phyloP scores from a whole-genome alignment of 2,113 vertebrate genomes.

The Perca fluviatilis region DNA sequence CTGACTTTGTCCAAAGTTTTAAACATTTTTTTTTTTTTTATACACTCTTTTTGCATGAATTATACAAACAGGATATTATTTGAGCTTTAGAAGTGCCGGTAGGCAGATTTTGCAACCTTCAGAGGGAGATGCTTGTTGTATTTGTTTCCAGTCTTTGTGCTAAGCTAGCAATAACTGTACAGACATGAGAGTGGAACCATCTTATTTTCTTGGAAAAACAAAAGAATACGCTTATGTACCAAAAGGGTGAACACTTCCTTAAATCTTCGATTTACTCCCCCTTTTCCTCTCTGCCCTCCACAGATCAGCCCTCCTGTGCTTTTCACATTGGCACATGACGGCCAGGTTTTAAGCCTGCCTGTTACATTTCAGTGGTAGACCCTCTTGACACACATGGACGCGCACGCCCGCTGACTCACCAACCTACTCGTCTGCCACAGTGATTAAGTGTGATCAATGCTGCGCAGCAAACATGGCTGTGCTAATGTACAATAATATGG shows the following conservation, averaged over 20 bases:
- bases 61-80: not conserved
- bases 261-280: slow-evolving; percentile 11
- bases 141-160: not conserved
- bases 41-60: too few species aligned
- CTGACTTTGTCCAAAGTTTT: not conserved
- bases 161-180: not conserved
- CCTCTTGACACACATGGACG: slow-evolving; percentile 40
- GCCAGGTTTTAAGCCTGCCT: slow-evolving; percentile 55
- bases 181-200: not conserved
- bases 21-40: too few species aligned
- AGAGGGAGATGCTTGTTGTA: too few species aligned
- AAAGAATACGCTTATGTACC: not conserved
- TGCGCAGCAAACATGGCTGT: slow-evolving; percentile 22
- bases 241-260: slow-evolving; percentile 4
- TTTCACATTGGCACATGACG: slow-evolving; percentile 46
- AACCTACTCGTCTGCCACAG: slow-evolving; percentile 60
- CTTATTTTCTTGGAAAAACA: not conserved
- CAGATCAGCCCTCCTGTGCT: slow-evolving; percentile 43
- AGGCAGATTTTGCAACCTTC: not conserved
- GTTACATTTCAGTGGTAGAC: slow-evolving; percentile 55
- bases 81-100: not conserved
- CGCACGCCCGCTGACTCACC: slow-evolving; percentile 60
- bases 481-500: slow-evolving; percentile 30
- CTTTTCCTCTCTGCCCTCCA: slow-evolving; percentile 6
- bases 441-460: slow-evolving; percentile 58